phyloP scores from a whole-genome alignment of 1,140 invertebrate genomes.

The Nephila pilipes region DNA sequence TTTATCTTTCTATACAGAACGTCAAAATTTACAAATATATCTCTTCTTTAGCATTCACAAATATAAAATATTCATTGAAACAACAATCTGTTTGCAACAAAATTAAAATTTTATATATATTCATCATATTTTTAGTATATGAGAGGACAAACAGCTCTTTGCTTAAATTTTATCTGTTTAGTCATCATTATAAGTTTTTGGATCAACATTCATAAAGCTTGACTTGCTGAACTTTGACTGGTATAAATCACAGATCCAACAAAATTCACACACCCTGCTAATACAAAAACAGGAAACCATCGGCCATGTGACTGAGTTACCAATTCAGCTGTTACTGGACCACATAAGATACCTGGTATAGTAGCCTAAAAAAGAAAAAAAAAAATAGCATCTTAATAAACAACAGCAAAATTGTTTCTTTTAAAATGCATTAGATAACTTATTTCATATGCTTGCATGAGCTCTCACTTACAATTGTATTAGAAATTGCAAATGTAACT shows the following conservation, averaged over 20 bases:
- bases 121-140: background rate
- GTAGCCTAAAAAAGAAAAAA: slow-evolving; percentile 84
- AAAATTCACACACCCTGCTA: slow-evolving; percentile 88
- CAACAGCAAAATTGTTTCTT: background rate
- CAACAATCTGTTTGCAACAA: background rate
- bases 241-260: slow-evolving; percentile 89
- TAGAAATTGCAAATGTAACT: slow-evolving; percentile 90
- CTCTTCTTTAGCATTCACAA: background rate
- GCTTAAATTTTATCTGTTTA: background rate
- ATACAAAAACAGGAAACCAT: slow-evolving; percentile 89
- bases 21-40: slow-evolving; percentile 39
- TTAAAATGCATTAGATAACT: background rate
- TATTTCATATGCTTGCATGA: background rate
- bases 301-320: slow-evolving; percentile 87
- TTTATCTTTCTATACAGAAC: slow-evolving; percentile 9
- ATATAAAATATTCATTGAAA: slow-evolving; percentile 34
- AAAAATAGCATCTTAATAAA: background rate
- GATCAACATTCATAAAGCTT: slow-evolving; percentile 79
- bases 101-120: slow-evolving; percentile 33
- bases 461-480: slow-evolving; percentile 85
- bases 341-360: slow-evolving; percentile 89
- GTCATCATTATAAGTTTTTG: background rate
- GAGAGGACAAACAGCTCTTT: slow-evolving; percentile 6
- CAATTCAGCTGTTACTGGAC: slow-evolving; percentile 89
- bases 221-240: slow-evolving; percentile 88